Conservation (phyloP, 2,797 vertebrate species). For the Leucoraja ocellata region DNA sequence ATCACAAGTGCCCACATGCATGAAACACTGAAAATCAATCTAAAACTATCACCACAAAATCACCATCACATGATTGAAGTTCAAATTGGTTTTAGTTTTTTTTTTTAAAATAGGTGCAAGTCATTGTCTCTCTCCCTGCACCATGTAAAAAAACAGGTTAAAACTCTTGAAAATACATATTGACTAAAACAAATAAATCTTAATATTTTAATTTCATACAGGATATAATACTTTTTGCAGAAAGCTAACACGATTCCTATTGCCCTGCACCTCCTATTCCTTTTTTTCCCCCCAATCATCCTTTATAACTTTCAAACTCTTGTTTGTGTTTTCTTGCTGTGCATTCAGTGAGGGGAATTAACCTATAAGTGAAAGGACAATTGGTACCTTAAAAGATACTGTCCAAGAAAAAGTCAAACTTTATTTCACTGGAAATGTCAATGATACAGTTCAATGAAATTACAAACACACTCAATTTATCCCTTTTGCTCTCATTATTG, state of each 20-base stretch:
- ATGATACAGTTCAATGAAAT: not conserved
- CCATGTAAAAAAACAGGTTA: not conserved
- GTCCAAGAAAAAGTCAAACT: not conserved
- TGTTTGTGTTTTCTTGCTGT: not conserved
- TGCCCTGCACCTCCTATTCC: not conserved
- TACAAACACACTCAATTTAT: conserved; percentile 1
- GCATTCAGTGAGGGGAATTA: not conserved
- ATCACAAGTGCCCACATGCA: not conserved
- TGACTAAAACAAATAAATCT: not conserved
- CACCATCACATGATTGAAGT: not conserved
- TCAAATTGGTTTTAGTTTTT: not conserved
- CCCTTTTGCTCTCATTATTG: not conserved
- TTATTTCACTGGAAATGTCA: conserved; percentile 10
- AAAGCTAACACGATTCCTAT: not conserved
- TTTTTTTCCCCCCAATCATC: not conserved
- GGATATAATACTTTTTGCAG: not conserved
- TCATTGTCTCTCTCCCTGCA: not conserved
- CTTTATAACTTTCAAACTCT: not conserved
- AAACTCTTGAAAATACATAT: not conserved
- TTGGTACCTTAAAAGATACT: not conserved
- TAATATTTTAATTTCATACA: not conserved
- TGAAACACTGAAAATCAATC: not conserved
- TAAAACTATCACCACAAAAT: not conserved
- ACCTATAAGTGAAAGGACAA: not conserved
- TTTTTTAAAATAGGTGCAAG: not conserved